These are phyloP conservation scores for Cichladusa arquata DNA, from an alignment of 2,113 vertebrate species.

Conservation along the genomic window DNA sequence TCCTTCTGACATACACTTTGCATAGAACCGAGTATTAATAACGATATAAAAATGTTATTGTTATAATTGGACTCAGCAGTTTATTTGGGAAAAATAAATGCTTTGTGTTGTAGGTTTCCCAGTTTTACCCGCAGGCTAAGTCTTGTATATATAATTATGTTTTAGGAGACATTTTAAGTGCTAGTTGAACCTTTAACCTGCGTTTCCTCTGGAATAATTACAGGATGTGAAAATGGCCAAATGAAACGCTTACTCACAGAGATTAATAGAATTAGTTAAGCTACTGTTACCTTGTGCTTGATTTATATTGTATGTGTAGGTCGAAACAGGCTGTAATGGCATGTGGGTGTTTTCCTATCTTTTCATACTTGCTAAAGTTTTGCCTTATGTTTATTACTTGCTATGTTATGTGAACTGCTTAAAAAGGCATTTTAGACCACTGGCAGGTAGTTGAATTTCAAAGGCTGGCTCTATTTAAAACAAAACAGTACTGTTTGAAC, in stretches of 20 bases:
- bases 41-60: not conserved
- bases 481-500: conserved; percentile 42
- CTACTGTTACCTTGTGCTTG: conserved; percentile 57
- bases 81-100: conserved; percentile 35
- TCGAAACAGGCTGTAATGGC: not conserved
- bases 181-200: conserved; percentile 71
- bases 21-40: not conserved
- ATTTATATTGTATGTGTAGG: conserved; percentile 27
- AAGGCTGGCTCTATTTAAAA: conserved; percentile 51
- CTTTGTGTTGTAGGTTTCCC: conserved; percentile 19
- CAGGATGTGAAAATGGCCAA: conserved; percentile 69
- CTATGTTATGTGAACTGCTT: conserved; percentile 14
- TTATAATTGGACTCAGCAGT: not conserved
- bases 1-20: not conserved
- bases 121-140: conserved; percentile 36
- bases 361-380: conserved; percentile 3
- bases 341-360: conserved; percentile 40
- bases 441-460: conserved; percentile 45
- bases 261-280: conserved; percentile 71
- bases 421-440: conserved; percentile 29
- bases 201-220: conserved; percentile 72
- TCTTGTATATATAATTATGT: conserved; percentile 63
- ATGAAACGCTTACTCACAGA: conserved; percentile 59
- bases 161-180: conserved; percentile 62
- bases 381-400: conserved; percentile 27